A percentile compares a stretch with the other conserved stretches of the same genome.
Conservation (phyloP, 64 coral and sea anemone genomes). For the Porites australiensis region DNA sequence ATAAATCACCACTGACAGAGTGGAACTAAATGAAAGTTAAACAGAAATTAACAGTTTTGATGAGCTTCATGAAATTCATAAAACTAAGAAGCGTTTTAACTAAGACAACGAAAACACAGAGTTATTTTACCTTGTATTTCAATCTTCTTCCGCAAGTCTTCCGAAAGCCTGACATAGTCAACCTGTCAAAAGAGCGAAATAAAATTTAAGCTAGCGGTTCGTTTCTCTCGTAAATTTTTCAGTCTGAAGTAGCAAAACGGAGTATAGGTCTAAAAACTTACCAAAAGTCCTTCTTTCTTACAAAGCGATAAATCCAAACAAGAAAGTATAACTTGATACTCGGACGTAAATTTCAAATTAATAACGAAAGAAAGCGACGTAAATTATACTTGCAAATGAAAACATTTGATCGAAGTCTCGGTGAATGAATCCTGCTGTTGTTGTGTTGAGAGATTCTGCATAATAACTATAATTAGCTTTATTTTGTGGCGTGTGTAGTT, state of each 20-base stretch:
- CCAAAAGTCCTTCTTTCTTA: too few species aligned
- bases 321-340: neutral
- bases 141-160: conserved; percentile 76
- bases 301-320: neutral
- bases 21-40: too few species aligned
- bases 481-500: too few species aligned
- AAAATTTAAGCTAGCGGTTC: neutral
- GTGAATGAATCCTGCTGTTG: neutral
- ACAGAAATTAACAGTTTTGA: too few species aligned
- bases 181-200: conserved; percentile 37
- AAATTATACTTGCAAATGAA: conserved; percentile 54
- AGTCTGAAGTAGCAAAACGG: too few species aligned
- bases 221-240: too few species aligned
- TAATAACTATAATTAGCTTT: too few species aligned
- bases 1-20: too few species aligned
- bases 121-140: conserved; percentile 70
- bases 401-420: neutral
- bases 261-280: too few species aligned
- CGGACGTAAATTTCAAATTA: neutral
- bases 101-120: neutral
- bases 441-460: too few species aligned
- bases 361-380: neutral
- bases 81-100: too few species aligned
- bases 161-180: conserved; percentile 82
- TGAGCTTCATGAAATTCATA: too few species aligned